A percentile compares a stretch with the other conserved stretches of the same genome.
phyloP scores from a whole-genome alignment of 2,797 vertebrate genomes.

The Diplodus puntazzo region DNA sequence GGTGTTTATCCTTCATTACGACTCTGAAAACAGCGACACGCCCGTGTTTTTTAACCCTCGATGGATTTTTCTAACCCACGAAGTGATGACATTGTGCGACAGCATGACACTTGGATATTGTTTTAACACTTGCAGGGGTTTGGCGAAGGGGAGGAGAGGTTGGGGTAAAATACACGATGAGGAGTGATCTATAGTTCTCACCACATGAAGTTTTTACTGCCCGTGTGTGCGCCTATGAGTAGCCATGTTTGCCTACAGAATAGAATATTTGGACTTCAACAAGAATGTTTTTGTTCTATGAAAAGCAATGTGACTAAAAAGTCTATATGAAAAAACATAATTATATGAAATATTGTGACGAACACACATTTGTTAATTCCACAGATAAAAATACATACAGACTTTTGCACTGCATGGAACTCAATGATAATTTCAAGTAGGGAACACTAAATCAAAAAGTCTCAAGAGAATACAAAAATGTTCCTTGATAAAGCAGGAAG shows the following conservation, averaged over 20 bases:
- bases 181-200: conserved; percentile 34
- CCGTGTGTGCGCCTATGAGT: neutral
- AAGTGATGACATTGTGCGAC: conserved; percentile 71
- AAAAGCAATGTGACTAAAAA: conserved; percentile 4
- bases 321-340: neutral
- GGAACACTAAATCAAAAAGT: conserved; percentile 8
- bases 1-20: conserved; percentile 76
- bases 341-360: neutral
- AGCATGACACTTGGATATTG: conserved; percentile 63
- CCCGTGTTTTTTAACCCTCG: conserved; percentile 20
- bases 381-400: neutral
- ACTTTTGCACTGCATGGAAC: neutral
- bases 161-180: conserved; percentile 30
- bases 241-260: neutral
- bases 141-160: conserved; percentile 46
- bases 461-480: conserved; percentile 25
- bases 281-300: conserved; percentile 1
- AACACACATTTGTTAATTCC: neutral
- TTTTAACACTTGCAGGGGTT: conserved; percentile 68
- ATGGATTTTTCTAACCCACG: conserved; percentile 62
- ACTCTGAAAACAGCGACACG: conserved; percentile 69
- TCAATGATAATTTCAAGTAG: conserved; percentile 14
- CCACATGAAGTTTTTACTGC: conserved; percentile 20
- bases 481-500: conserved; percentile 29
- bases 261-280: neutral